Conservation (phyloP, 2,888 invertebrate species). For the Aspidiotus rigidus region DNA sequence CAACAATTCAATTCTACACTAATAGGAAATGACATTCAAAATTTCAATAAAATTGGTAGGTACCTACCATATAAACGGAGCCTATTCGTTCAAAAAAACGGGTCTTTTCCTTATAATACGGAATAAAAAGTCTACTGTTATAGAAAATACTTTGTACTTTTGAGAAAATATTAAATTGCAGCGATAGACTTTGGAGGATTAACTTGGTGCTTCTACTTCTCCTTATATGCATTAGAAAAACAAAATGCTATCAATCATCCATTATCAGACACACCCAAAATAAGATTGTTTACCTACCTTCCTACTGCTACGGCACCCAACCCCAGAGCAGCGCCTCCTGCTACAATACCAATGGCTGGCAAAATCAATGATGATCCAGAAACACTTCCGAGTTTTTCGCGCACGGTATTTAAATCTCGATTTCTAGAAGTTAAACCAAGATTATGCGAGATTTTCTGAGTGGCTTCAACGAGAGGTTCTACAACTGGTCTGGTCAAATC, state of each 20-base stretch:
- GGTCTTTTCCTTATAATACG: no score
- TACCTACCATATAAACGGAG: no score
- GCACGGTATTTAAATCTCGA: slow-evolving; percentile 41
- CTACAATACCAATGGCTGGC: slow-evolving; percentile 66
- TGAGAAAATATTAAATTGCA: no score
- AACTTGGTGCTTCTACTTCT: no score
- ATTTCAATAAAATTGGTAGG: no score
- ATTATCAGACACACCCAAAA: neutral
- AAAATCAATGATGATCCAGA: slow-evolving; percentile 54
- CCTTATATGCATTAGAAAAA: no score
- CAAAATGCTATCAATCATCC: neutral
- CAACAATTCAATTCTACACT: no score
- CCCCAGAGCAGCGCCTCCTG: slow-evolving; percentile 72
- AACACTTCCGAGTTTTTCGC: slow-evolving; percentile 57
- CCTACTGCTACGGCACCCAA: slow-evolving; percentile 73
- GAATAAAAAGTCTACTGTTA: no score
- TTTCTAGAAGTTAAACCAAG: slow-evolving; percentile 49
- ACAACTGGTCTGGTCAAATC: slow-evolving; percentile 58
- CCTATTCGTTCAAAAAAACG: no score
- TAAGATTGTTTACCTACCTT: slow-evolving; percentile 42
- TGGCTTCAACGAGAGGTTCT: slow-evolving; percentile 66
- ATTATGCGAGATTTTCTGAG: slow-evolving; percentile 69
- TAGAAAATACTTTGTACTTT: no score
- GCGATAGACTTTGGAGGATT: no score
- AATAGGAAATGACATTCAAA: no score